Evolutionary conservation across 2,888 invertebrate genomes (phyloP), one percentile per base, ranked within the genome.

Genomic region (Neria commutata): DNA sequence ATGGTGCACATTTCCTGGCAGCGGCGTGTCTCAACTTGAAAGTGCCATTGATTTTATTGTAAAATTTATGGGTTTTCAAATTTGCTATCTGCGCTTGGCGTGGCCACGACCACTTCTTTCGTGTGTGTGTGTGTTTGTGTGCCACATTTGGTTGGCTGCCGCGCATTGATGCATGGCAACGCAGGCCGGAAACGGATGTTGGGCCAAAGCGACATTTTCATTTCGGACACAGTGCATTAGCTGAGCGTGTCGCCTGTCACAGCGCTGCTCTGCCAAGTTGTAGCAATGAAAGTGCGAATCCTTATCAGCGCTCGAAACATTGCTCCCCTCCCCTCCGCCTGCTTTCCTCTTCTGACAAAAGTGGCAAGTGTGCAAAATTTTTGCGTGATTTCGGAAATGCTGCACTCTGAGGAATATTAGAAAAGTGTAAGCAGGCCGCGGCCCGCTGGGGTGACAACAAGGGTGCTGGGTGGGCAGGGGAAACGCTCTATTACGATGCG

Each of bases 1-100:
- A 76, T 79, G 78, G 74, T 72, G 64, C 73, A 70, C 77, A 77
- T 74, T 75, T 76, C 76, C 76, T 75, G 71, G 68, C 19, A 24
- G 50, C 19, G 33, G 23, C 47, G 57, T 47, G 42, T 11, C 21
- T 23, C 24, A 24, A 24, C 19, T 54, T 56, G 54, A 34, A 25
- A 52, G 47, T 42, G 40, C 57, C 51, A 58, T 63, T 56, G 60
- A 63, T 58, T 58, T 56, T 55, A 60, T 63, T 58, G 26, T n/a
- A 60, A 53, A 71, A 74, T 74, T 76, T 74, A 76, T 76, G 76
- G 72, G 61, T 76, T 76, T 75, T 70, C 72, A 69, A 73, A 59
- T 65, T 65, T 50, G 11, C 26, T 40, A 26, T 50, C 24, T 8
- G 16, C 24, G 23, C 14, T 10, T 24, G 37, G 21, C 33, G 23